A percentile compares a stretch with the other conserved stretches of the same genome.
Evolutionary conservation across 2,797 vertebrate species (phyloP).

Genomic region (Setipinna tenuifilis): DNA sequence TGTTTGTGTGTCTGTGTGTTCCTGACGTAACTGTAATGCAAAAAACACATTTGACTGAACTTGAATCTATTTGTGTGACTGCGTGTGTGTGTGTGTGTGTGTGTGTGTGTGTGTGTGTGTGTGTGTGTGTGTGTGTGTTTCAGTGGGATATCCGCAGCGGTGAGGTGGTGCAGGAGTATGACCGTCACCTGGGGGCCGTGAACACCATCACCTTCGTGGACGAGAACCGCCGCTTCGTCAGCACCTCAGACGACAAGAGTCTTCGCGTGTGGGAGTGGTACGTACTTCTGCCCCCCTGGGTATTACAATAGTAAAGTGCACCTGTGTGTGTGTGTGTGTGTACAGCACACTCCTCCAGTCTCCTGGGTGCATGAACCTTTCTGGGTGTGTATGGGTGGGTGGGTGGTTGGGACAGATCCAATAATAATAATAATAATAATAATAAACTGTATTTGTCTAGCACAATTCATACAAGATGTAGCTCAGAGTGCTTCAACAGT

Average conservation of each 20-base stretch:
- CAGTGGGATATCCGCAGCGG: constrained; percentile 94
- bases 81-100: background rate
- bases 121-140: constrained; percentile 10
- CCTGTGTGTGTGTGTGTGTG: constrained; percentile 6
- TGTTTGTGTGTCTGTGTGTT: constrained; percentile 45
- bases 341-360: background rate
- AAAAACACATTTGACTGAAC: constrained; percentile 80
- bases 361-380: no score
- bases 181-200: constrained; percentile 96
- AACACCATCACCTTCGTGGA: constrained; percentile 99
- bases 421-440: no score
- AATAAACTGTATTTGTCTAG: no score
- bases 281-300: constrained; percentile 59
- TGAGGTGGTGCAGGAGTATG: constrained; percentile 97
- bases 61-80: constrained; percentile 12
- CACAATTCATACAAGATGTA: no score
- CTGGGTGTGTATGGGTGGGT: background rate
- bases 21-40: no score
- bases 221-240: constrained; percentile 96
- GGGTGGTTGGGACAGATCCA: no score
- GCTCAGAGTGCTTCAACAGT: no score
- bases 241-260: constrained; percentile 98
- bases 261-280: constrained; percentile 98
- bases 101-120: background rate
- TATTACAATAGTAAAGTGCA: background rate